phyloP scores from a whole-genome alignment of 2,888 invertebrate species.

The Heterodera filipjevi region DNA sequence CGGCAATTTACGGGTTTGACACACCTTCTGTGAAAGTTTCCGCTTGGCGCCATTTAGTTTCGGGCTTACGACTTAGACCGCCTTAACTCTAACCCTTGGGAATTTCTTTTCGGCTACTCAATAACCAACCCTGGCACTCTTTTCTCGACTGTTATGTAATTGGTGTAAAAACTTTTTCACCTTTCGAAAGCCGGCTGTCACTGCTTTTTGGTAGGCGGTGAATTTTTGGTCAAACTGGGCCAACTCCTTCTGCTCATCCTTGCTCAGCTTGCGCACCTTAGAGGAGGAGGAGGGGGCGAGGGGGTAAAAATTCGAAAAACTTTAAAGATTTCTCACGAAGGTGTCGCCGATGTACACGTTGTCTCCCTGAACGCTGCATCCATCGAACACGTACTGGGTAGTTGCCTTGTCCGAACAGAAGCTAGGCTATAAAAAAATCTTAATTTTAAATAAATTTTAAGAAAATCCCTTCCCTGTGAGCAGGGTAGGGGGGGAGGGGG shows the following conservation, averaged over 20 bases:
- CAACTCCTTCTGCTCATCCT: slow-evolving; percentile 53
- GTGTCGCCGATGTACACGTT: slow-evolving; percentile 61
- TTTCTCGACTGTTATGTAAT: no score
- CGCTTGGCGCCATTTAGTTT: no score
- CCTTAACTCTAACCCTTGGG: no score
- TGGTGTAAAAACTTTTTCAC: no score
- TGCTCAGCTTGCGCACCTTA: slow-evolving; percentile 54
- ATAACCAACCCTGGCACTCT: no score
- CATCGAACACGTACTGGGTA: slow-evolving; percentile 63
- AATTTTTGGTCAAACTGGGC: slow-evolving; percentile 55
- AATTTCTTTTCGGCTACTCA: no score
- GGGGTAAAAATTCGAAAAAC: neutral
- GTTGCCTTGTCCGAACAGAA: slow-evolving; percentile 62
- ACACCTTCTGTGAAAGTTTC: no score
- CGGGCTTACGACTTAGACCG: no score
- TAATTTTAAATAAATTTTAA: neutral
- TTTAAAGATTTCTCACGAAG: slow-evolving; percentile 42
- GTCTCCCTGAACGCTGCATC: slow-evolving; percentile 52
- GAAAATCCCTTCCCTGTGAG: no score
- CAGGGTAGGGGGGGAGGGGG: no score
- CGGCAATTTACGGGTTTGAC: no score
- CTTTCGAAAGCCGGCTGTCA: slow-evolving; percentile 33
- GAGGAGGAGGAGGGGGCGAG: neutral
- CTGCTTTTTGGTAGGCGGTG: slow-evolving; percentile 43
- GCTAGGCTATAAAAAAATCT: slow-evolving; percentile 46